Conservation (phyloP, 2,888 invertebrate species). For the Drosophila pseudotakahashii region DNA sequence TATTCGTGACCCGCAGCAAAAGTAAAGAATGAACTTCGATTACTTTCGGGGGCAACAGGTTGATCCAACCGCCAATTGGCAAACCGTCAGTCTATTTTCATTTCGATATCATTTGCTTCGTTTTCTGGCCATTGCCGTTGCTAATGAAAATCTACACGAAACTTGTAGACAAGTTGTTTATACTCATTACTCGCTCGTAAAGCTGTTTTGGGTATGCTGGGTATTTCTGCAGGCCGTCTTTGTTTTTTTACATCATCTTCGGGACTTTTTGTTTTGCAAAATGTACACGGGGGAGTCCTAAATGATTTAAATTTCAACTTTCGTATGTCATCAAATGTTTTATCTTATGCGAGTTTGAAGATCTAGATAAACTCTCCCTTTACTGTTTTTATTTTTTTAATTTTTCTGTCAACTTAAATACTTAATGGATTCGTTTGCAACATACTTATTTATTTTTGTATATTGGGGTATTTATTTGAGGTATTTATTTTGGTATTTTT, state of each 20-base stretch:
- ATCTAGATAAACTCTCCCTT: neutral
- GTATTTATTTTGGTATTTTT: too few relatives aligned
- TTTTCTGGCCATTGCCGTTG: conserved; percentile 57
- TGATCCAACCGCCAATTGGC: conserved; percentile 15
- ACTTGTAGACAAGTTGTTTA: conserved; percentile 53
- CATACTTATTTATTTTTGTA: too few relatives aligned
- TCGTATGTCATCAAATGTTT: neutral
- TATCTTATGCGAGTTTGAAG: too few relatives aligned
- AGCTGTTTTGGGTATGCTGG: neutral
- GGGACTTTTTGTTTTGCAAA: neutral
- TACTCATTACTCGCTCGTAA: conserved; percentile 2
- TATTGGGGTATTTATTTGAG: too few relatives aligned
- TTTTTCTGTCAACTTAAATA: too few relatives aligned
- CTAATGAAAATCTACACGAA: conserved; percentile 78
- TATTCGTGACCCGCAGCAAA: conserved; percentile 70
- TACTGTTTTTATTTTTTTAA: too few relatives aligned
- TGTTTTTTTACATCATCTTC: too few relatives aligned
- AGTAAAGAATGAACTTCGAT: conserved; percentile 70
- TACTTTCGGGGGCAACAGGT: conserved; percentile 71
- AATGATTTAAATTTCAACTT: neutral
- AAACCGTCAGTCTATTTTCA: conserved; percentile 15
- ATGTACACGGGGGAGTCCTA: neutral
- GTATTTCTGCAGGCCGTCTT: neutral
- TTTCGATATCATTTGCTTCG: conserved; percentile 66
- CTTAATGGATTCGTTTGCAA: too few relatives aligned